Evolutionary conservation across 92 coral and sea anemone genomes (phyloP).

Genomic region (Micromussa lordhowensis): DNA sequence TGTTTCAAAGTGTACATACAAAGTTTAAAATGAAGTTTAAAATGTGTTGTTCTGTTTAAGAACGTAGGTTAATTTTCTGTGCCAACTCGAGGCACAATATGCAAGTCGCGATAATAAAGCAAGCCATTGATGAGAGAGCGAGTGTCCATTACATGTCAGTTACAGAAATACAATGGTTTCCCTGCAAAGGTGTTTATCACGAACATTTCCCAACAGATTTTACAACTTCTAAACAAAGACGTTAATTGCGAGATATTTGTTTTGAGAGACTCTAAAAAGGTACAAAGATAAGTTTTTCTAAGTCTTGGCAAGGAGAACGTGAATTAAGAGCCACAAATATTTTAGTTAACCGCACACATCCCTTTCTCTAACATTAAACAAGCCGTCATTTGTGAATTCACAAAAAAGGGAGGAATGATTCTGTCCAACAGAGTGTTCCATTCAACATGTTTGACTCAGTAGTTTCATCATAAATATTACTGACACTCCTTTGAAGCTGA

Average conservation of each 20-base stretch:
- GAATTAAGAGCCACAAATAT: constrained; percentile 24
- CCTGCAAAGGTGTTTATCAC: background rate
- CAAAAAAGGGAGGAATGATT: background rate
- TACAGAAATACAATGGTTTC: background rate
- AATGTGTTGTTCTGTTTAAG: background rate
- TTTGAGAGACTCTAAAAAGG: background rate
- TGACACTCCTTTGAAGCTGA: background rate
- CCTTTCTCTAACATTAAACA: constrained; percentile 22
- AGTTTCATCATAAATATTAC: background rate
- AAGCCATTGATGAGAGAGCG: background rate
- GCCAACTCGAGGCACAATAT: background rate
- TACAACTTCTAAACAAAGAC: background rate
- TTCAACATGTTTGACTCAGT: background rate
- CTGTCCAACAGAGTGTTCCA: background rate
- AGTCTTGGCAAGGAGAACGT: constrained; percentile 11
- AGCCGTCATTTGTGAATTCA: background rate
- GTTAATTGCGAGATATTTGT: background rate
- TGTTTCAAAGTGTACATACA: background rate
- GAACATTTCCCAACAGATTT: background rate
- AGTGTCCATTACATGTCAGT: constrained; percentile 26
- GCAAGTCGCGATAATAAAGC: constrained; percentile 8
- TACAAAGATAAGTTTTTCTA: background rate
- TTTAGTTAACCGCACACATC: constrained; percentile 41
- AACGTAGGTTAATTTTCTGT: background rate
- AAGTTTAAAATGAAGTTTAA: background rate